Evolutionary conservation across 2,113 vertebrate species (phyloP), one percentile per base, ranked within the genome.

Genomic region (Nematolebias whitei): DNA sequence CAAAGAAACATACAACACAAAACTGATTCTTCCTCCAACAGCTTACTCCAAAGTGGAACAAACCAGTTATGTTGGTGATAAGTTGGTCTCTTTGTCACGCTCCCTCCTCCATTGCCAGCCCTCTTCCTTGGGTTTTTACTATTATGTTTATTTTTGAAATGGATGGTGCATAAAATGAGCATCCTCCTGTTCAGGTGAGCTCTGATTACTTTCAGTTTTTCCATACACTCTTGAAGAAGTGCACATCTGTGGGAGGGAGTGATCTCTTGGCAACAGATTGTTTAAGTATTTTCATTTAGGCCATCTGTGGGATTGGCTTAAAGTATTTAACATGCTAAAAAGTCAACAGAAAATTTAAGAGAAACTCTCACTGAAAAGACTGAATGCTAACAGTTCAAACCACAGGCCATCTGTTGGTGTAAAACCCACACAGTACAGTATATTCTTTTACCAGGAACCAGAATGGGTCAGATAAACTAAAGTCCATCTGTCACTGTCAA

Each of bases 401-500:
- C 56, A 32, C 45, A 48, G 43, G 32, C 3, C 2, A 1, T 52
- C 45, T 9, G n/a, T 62, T 60, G 61, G 49, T 78, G 19, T 54
- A 41, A 47, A 57, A 52, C 51, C 35, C 32, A 35, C 32, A 35
- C 5, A 35, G 32, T 35, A 35, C 5, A 35, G 32, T 35, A 10
- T 35, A 35, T 35, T 35, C 32, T 35, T 8, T 35, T 8, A 35
- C 29, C 56, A 72, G 57, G 57, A 82, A 52, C 43, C 48, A 61
- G 53, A 54, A 19, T 29, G 50, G 41, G 41, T 41, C 57, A 43
- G 29, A 63, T 51, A 53, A 71, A 72, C 32, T 73, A 65, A 72
- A 61, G 9, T 66, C 75, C 24, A 82, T 80, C 73, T 66, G 67
- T 78, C 81, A 79, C 10, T 35, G 39, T 74, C 80, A 76, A 48